Evolutionary conservation across 2,797 vertebrate genomes (phyloP), one percentile per base, ranked within the genome.

Genomic region (Zenarchopterus dispar): DNA sequence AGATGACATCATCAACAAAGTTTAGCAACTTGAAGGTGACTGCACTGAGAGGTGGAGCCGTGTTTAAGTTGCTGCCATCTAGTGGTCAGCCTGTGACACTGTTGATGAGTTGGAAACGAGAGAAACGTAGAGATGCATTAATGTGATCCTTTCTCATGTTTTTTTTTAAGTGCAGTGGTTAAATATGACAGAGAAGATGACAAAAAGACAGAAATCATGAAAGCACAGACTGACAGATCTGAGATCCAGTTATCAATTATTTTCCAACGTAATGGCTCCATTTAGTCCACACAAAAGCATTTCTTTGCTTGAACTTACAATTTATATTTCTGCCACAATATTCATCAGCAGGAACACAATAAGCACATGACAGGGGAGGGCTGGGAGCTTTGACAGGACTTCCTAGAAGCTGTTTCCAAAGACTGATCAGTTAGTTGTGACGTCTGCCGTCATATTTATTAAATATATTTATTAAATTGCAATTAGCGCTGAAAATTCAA

Each of bases 31-130:
- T 61, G 58, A 68, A 73, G 58, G 57, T 76, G 67, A 63, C 36
- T 39, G 36, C 3, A 36, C 9, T 26, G 24, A 59, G 19, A 18
- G 59, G 53, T 42, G 2, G 49, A 22, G 69, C 73, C 70, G 56
- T 65, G 62, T 84, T 90, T 88, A 61, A 39, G 67, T 88, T 90
- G 86, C 90, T 88, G 72, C 90, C 91, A 90, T 90, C 92, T 92
- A 89, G 89, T 89, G 90, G 90, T 58, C 67, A 62, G 33, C 62
- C 31, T 22, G 33, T 3, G 70, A 70, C 55, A 87, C 67, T 81
- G 77, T 51, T 50, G 56, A 54, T 71, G 41, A 33, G 16, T 22
- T 6, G 26, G 26, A 31, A 8, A 31, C 19, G 2, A 5, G 19
- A 0, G 13, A 45, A 57, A 45, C 0, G 16, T 19, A 50, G 39